Conservation (phyloP, 2,113 vertebrate species). For the Prionailurus viverrinus region DNA sequence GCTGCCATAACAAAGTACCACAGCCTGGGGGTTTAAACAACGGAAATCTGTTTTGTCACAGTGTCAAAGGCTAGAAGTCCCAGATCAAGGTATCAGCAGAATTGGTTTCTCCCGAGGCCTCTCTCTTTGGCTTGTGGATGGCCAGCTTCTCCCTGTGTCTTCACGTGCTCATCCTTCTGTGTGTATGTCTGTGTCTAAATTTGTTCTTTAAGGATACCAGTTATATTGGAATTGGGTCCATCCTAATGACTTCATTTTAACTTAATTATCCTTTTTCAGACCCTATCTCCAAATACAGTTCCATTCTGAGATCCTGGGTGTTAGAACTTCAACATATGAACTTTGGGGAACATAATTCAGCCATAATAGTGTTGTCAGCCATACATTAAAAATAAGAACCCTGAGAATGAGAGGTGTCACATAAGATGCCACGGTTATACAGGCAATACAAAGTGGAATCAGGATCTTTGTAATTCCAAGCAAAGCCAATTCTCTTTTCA, state of each 20-base stretch:
- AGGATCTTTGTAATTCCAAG: background rate
- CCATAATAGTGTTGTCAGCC: background rate
- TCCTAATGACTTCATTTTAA: background rate
- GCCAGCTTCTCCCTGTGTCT: background rate
- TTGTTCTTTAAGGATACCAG: background rate
- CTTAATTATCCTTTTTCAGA: background rate
- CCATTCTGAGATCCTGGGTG: background rate
- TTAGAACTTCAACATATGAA: background rate
- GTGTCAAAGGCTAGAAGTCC: background rate
- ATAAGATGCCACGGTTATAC: background rate
- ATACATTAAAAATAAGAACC: background rate
- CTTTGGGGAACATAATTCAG: background rate
- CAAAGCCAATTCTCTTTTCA: conserved; percentile 17
- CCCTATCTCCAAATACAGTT: background rate
- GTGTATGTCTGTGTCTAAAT: background rate
- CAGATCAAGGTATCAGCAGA: background rate
- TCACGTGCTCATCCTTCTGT: background rate
- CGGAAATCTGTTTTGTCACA: background rate
- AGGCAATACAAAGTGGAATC: background rate
- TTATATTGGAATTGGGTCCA: background rate
- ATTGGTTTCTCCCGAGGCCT: background rate
- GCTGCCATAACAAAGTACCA: background rate
- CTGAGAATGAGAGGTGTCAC: conserved; percentile 7
- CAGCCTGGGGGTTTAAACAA: conserved; percentile 25
- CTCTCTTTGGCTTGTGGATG: background rate